Evolutionary conservation across 2,113 vertebrate genomes (phyloP), one percentile per base, ranked within the genome.

Genomic region (Pao palembangensis): DNA sequence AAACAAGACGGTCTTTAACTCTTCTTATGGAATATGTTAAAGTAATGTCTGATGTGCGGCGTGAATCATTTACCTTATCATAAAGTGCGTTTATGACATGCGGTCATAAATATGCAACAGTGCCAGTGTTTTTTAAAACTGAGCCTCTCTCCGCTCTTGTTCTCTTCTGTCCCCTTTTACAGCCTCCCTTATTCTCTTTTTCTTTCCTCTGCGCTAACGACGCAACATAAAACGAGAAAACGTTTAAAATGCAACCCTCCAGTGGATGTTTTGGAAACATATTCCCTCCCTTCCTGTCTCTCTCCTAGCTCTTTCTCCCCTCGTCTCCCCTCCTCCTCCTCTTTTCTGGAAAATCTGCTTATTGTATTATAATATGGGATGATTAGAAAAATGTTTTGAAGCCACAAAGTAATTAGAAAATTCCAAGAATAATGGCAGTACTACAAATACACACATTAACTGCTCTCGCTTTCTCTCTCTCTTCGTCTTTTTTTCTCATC

Each of bases 1-100:
- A 91, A 91, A 90, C 89, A 91, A 84, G 80, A 83, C 77, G 64
- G 83, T 89, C 80, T 91, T 91, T 85, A 89, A 83, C 79, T 85
- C 75, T 69, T 61, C 86, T 88, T 85, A 73, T 85, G 82, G 85
- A 89, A 85, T 84, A 85, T 87, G 81, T 79, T 85, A 87, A 88
- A 79, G 81, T 82, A 78, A 85, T 80, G 83, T 85, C 66, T 79
- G 81, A 89, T 86, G 81, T 42, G 38, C 52, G 7, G 59, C 74
- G 75, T 79, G 80, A 87, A 89, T 81, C 81, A 84, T 89, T 90
- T 87, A 80, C 79, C 83, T 88, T 85, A 85, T 92, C 85, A 89
- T 87, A 79, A 87, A 89, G 82, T 84, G 77, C 64, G 70, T 88
- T 90, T 90, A 83, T 85, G 78, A 86, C 79, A 64, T 59, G 23